Base-by-base conservation (phyloP, 1,140 invertebrate genomes). In the Drosophila orena region DNA sequence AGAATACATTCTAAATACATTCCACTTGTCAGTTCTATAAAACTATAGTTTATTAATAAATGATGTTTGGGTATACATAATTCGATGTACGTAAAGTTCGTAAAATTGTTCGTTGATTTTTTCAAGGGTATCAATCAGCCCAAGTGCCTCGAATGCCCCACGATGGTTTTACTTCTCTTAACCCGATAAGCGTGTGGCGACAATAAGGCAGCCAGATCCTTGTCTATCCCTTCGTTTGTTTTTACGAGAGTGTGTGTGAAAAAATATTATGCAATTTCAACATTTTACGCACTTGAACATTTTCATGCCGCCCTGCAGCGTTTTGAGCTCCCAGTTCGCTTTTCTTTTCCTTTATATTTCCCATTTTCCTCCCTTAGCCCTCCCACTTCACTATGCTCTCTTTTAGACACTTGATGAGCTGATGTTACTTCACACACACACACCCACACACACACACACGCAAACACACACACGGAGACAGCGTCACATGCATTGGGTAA, bases 261-360 rank as follows among this genome's bases (percentile, higher is more conserved):
- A 71, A 89, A 80, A 89, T 89, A 84, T 89, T 89, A 84, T 89
- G 84, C 76, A 89, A 89, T 89, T 89, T 90, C 65, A 71, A 84
- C 84, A 89, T 76, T 79, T 71, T 83, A 73, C 47, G 68, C 83
- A 89, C 65, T 79, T 56, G 80, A 66, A 56, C 53, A 70, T 75
- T 86, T 69, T 77, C 54, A 49, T 65, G 62, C 56, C 49, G 73
- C 72, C 83, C 79, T 65, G 60, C 72, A 73, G 84, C 79, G 79
- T 54, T 68, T 71, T 49, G 66, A 57, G 76, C 52, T 61, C 55
- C 57, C 52, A 69, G 61, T 46, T 61, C 65, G 49, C 34, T 52
- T 34, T 53, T 58, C 47, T 54, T 17, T n/a, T 58, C 35, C 59
- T 53, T 50, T 69, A 30, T 30, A 3, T 34, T 50, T 35, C 17